phyloP scores from a whole-genome alignment of 2,797 vertebrate genomes.

The Selene dorsalis region DNA sequence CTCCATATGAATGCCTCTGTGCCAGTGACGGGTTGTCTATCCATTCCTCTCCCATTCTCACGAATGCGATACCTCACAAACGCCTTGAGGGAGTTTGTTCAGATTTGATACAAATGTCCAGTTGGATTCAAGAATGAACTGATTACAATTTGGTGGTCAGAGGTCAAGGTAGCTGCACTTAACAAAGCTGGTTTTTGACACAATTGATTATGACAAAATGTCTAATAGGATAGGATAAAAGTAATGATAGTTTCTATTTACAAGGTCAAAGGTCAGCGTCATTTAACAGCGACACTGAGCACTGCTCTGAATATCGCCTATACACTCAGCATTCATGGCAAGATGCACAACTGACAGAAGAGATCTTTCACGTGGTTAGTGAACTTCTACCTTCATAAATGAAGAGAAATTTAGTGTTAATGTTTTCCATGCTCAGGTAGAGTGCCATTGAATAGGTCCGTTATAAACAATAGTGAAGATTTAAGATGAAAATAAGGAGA shows the following conservation, averaged over 20 bases:
- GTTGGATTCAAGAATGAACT: too few relatives aligned
- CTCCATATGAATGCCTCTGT: neutral
- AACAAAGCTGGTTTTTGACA: too few relatives aligned
- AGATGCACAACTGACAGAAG: neutral
- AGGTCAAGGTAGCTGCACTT: too few relatives aligned
- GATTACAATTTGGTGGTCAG: too few relatives aligned
- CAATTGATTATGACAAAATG: too few relatives aligned
- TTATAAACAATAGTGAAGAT: neutral
- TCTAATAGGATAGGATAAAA: too few relatives aligned
- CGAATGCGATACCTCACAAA: too few relatives aligned
- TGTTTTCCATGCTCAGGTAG: conserved; percentile 67
- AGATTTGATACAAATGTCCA: too few relatives aligned
- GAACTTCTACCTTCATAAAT: neutral
- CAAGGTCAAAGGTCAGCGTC: too few relatives aligned
- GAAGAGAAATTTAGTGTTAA: conserved; percentile 64
- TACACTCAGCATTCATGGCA: neutral
- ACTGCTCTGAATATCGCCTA: neutral
- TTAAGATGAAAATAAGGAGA: conserved; percentile 7
- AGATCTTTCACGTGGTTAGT: neutral
- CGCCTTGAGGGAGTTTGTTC: too few relatives aligned
- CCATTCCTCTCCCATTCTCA: neutral
- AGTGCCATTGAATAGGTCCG: conserved; percentile 77
- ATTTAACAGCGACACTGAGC: conserved; percentile 7
- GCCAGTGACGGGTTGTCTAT: neutral
- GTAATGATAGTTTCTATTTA: too few relatives aligned